Percentiles rank a stretch among this genome's conserved stretches.
Evolutionary conservation across 1,140 invertebrate genomes (phyloP).

Genomic region (Diabrotica undecimpunctata): DNA sequence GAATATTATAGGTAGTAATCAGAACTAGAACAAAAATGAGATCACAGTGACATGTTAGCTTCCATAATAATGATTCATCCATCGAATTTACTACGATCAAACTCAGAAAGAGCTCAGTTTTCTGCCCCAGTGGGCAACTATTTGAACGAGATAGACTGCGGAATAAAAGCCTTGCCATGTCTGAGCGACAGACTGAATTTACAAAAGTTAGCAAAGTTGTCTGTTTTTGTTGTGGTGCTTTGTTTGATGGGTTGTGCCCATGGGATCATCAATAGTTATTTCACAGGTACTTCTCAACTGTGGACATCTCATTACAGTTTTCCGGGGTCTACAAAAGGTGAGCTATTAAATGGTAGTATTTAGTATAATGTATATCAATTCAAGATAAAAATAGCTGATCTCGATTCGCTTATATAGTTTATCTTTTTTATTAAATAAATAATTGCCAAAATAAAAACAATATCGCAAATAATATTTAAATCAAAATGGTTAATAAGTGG

Average conservation of each 20-base stretch:
- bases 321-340: not conserved
- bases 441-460: too few species aligned
- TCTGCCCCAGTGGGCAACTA: slow-evolving; percentile 40
- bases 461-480: too few species aligned
- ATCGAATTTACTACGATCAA: slow-evolving; percentile 34
- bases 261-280: slow-evolving; percentile 54
- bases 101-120: slow-evolving; percentile 46
- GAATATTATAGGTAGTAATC: not conserved
- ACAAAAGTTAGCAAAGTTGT: slow-evolving; percentile 55
- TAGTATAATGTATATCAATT: too few species aligned
- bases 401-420: too few species aligned
- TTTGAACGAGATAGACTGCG: slow-evolving; percentile 58
- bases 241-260: slow-evolving; percentile 53
- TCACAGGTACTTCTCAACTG: slow-evolving; percentile 52
- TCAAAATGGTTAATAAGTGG: too few species aligned
- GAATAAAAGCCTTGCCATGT: slow-evolving; percentile 54
- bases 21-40: slow-evolving; percentile 7
- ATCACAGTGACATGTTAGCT: slow-evolving; percentile 5
- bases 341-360: not conserved
- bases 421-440: too few species aligned
- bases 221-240: slow-evolving; percentile 53
- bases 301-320: slow-evolving; percentile 33
- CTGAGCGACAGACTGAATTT: slow-evolving; percentile 50
- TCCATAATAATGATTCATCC: slow-evolving; percentile 41
- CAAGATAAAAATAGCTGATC: too few species aligned